Base-by-base conservation (phyloP, 1,140 invertebrate genomes). In the Acromyrmex echinatior region DNA sequence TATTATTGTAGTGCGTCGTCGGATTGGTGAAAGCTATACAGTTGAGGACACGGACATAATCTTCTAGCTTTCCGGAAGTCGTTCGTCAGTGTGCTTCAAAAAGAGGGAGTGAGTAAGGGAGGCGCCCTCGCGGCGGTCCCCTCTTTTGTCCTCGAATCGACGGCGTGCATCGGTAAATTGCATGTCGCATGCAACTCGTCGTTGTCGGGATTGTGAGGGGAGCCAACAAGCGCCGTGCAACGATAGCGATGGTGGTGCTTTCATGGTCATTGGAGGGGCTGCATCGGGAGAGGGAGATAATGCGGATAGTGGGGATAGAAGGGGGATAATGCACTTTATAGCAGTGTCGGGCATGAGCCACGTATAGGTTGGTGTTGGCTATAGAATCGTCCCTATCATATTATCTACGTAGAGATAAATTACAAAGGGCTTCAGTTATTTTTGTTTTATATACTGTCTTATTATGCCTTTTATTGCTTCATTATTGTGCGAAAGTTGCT, bases 91-190 rank as follows among this genome's bases (percentile, higher is more conserved):
- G 49, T 14, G 58, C 14, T 62, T 62, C 10, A 16, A 51, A 74
- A 56, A 58, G 51, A 71, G 58, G 63, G 62, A 78, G 62, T 39
- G 74, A 68, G 49, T 18, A 86, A 35, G 77, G 87, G 71, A 39
- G n/a, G 60, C 56, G 68, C 35, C 56, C 18, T 58, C 14, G 88
- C 63, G 66, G 74, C 66, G 39, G 65, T 63, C 79, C 89, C 88
- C 79, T 74, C 76, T 90, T 71, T 65, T 71, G 49, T 70, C 28
- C 73, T 60, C 49, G 74, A 87, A 63, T 90, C 78, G 77, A 77
- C 85, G 79, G 35, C 68, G 76, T 90, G 89, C 86, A 88, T 90
- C 88, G 86, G 74, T 91, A 89, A 82, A 90, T 62, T 81, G 81
- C 58, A 71, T 79, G 66, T 90, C 76, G 86, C 56, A 78, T 91